Evolutionary conservation across 2,113 vertebrate genomes (phyloP).

Genomic region (Pygoscelis antarcticus): DNA sequence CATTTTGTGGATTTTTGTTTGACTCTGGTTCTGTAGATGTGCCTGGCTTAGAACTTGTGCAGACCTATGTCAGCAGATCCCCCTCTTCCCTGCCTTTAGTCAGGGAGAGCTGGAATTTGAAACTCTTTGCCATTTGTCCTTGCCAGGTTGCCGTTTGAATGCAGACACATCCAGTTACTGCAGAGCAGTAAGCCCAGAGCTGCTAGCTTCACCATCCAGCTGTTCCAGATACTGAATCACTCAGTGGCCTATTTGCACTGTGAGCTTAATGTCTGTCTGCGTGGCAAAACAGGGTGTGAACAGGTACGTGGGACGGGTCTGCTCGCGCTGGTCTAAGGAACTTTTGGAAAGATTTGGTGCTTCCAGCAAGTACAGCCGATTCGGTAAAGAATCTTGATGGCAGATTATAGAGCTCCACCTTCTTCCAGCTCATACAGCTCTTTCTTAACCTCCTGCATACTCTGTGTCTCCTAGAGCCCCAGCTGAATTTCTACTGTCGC

Average conservation of each 20-base stretch:
- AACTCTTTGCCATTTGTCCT: not conserved
- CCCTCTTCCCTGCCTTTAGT: not conserved
- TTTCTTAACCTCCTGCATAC: not conserved
- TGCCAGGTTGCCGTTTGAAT: conserved; percentile 56
- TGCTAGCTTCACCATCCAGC: conserved; percentile 79
- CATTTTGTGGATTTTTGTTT: not conserved
- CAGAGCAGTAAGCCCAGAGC: conserved; percentile 57
- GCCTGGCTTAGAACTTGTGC: not conserved
- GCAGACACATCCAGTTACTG: conserved; percentile 68
- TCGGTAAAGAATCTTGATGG: not conserved
- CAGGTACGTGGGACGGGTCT: conserved; percentile 24
- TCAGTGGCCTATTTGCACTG: conserved; percentile 78
- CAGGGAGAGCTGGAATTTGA: not conserved
- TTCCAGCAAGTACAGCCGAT: not conserved
- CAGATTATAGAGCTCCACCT: not conserved
- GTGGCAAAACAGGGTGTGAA: conserved; percentile 58
- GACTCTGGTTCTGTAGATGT: rapidly evolving
- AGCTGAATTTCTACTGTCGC: not conserved
- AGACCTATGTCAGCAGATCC: not conserved
- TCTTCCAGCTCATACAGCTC: not conserved
- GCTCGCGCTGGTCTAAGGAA: not conserved
- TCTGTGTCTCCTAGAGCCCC: not conserved
- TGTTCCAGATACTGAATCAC: conserved; percentile 84
- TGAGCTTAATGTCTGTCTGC: conserved; percentile 74
- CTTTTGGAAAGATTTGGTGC: not conserved